A percentile compares a stretch with the other conserved stretches of the same genome.
These are phyloP conservation scores for Catostomus latipinnis DNA, from an alignment of 2,797 vertebrate species.

Conservation along the genomic window DNA sequence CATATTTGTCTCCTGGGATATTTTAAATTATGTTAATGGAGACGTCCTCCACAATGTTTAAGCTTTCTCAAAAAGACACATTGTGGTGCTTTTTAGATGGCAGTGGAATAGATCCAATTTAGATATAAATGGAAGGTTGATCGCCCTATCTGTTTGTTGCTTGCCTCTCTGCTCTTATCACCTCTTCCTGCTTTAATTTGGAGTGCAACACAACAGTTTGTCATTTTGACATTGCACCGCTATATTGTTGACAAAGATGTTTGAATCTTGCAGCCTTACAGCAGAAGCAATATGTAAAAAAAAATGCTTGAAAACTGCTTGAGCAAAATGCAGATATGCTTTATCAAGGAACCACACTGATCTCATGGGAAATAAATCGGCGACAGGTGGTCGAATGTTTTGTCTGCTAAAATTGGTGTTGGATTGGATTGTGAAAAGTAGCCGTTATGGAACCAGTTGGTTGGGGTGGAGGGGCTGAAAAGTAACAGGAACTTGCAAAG, in stretches of 20 bases:
- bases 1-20: conserved; percentile 4
- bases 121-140: conserved; percentile 55
- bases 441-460: too few species aligned
- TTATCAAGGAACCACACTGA: background rate
- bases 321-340: background rate
- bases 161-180: conserved; percentile 32
- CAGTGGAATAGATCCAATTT: conserved; percentile 62
- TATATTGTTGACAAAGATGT: background rate
- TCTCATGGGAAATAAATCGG: too few species aligned
- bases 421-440: too few species aligned
- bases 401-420: too few species aligned
- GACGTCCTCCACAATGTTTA: conserved; percentile 2
- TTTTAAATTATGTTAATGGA: background rate
- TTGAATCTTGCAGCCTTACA: conserved; percentile 18
- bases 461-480: too few species aligned
- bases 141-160: conserved; percentile 36
- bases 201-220: conserved; percentile 3
- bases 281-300: background rate
- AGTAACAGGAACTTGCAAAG: too few species aligned
- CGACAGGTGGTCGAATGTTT: too few species aligned
- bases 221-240: conserved; percentile 26
- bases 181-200: conserved; percentile 42
- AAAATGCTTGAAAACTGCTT: background rate
- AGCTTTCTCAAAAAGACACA: conserved; percentile 43
- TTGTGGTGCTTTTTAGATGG: conserved; percentile 40